These are phyloP conservation scores for Clunio marinus DNA, from an alignment of 2,888 invertebrate species.

Conservation along the genomic window DNA sequence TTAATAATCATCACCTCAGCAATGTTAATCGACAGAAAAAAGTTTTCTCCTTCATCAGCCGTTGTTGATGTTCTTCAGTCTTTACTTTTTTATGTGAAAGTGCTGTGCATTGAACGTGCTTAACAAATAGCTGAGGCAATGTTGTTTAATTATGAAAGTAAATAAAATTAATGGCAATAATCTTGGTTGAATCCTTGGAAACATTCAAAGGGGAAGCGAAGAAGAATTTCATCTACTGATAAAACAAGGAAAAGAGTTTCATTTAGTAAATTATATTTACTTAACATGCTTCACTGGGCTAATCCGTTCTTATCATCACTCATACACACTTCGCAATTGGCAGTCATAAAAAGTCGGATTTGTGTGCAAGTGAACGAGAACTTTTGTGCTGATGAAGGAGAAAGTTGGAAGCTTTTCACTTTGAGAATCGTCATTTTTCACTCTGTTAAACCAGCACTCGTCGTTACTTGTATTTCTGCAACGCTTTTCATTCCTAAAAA, in stretches of 20 bases:
- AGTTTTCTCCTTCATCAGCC: no score
- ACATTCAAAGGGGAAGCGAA: neutral
- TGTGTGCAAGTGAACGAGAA: no score
- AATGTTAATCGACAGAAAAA: neutral
- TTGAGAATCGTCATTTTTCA: no score
- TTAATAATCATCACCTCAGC: neutral
- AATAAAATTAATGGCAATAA: neutral
- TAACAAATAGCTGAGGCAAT: neutral
- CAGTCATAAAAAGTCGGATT: neutral
- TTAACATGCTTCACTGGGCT: neutral
- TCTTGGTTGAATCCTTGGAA: neutral
- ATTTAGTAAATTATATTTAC: neutral
- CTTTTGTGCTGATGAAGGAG: no score
- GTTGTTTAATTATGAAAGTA: neutral
- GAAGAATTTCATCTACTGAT: neutral
- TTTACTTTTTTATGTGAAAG: no score
- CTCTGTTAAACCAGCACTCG: neutral
- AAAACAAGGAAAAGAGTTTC: no score
- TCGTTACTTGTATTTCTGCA: no score
- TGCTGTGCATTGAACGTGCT: neutral
- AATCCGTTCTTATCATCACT: neutral
- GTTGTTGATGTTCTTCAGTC: no score
- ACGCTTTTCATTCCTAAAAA: no score
- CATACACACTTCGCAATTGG: neutral
- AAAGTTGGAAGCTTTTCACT: neutral